Evolutionary conservation across 2,113 vertebrate species (phyloP), one percentile per base, ranked within the genome.

Genomic region (Campylomormyrus numenius): DNA sequence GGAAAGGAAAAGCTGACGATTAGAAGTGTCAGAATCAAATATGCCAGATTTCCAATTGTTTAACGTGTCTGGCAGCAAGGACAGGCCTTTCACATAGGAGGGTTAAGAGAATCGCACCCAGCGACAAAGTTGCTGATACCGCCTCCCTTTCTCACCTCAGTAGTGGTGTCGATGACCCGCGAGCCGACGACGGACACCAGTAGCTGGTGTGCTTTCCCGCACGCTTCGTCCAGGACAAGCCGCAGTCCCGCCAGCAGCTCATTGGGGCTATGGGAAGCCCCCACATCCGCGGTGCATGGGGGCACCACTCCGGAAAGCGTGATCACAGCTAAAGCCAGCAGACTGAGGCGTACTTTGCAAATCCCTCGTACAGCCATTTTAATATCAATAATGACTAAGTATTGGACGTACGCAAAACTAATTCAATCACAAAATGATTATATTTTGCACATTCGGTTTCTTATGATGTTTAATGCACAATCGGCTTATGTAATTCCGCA

Each of bases 101-200:
- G 83, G 19, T 45, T 48, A 13, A 85, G 19, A 85, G 24, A 46
- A 84, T 19, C 8, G 42, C 39, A 46, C 24, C 9, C 24, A 48
- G 10, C 10, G 83, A 24, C 8, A 85, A 21, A 9, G 50, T 27
- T 31, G 24, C 11, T 0, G 84, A 21, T 3, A 10, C 52, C 46
- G 8, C 45, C 31, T 77, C 19, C 42, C 39, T 15, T 46, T n/a
- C 91, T 92, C 45, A 96, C 96, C 95, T 96, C 95, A 87, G 87
- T 86, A 9, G 91, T 56, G 21, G 95, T 95, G 17, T 93, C 92
- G 31, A 95, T 86, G 88, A 91, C 94, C n/a, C 92, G 90, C 84
- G 93, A 92, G 87, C 96, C 95, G 90, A 96, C 53, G 85, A 94
- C 62, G 0, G 94, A 94, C 91, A 96, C 95, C 74, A 91, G 92